Conservation (phyloP, 2,113 vertebrate species). For the Sinocyclocheilus anophthalmus region DNA sequence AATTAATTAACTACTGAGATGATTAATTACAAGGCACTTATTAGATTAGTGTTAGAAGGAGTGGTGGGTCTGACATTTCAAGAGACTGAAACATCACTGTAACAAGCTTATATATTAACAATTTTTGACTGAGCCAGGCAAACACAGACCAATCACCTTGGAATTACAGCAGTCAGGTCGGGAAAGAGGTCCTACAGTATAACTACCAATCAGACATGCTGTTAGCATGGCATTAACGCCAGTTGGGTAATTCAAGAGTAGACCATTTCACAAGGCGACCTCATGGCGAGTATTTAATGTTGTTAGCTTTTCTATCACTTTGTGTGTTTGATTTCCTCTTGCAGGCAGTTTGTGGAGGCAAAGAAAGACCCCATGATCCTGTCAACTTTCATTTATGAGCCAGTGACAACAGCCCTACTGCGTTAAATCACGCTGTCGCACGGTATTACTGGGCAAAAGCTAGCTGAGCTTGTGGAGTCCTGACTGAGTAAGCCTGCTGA, state of each 20-base stretch:
- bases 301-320: constrained; percentile 21
- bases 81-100: neutral
- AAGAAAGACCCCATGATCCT: constrained; percentile 11
- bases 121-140: neutral
- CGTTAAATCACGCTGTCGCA: constrained; percentile 42
- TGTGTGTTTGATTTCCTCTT: constrained; percentile 33
- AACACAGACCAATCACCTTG: neutral
- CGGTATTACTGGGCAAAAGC: constrained; percentile 17
- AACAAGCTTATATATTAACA: neutral
- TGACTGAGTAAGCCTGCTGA: constrained; percentile 22
- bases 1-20: neutral
- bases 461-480: constrained; percentile 28
- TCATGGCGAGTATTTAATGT: neutral
- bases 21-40: constrained; percentile 17
- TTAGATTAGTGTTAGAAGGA: constrained; percentile 13
- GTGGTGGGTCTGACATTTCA: neutral
- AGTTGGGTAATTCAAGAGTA: constrained; percentile 6
- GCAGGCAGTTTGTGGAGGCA: constrained; percentile 14
- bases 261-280: neutral
- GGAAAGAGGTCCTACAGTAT: neutral
- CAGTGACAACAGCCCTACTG: constrained; percentile 11
- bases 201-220: constrained; percentile 1
- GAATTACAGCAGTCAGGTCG: neutral
- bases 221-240: neutral
- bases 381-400: constrained; percentile 44